A percentile compares a stretch with the other conserved stretches of the same genome.
Evolutionary conservation across 2,888 invertebrate genomes (phyloP).

Genomic region (Plebejus anna): DNA sequence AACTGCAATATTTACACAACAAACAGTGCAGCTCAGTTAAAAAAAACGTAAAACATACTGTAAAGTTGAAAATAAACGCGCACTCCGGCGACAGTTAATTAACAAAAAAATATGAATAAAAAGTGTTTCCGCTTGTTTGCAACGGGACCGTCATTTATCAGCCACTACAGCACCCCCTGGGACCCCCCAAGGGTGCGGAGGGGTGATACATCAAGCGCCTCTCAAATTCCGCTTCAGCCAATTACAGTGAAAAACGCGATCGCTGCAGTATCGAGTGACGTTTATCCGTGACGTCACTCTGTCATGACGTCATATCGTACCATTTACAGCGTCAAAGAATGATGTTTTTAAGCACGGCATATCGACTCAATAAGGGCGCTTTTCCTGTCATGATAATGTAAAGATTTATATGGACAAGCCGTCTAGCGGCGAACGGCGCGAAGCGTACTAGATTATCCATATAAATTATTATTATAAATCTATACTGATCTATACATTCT

Average conservation of each 20-base stretch:
- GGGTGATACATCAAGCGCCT: conserved; percentile 50
- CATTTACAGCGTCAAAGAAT: background rate
- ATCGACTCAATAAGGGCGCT: background rate
- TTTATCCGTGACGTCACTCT: conserved; percentile 6
- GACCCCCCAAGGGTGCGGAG: conserved; percentile 27
- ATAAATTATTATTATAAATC: too few species aligned
- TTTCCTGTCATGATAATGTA: too few species aligned
- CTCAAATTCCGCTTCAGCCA: conserved; percentile 62
- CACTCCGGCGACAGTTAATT: conserved; percentile 17
- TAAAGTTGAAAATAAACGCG: conserved; percentile 1
- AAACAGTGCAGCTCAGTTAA: background rate
- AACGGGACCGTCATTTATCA: conserved; percentile 43
- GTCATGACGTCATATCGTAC: background rate
- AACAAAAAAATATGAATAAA: conserved; percentile 27
- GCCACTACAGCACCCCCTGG: conserved; percentile 34
- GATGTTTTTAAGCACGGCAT: background rate
- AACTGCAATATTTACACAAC: background rate
- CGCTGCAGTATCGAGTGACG: conserved; percentile 42
- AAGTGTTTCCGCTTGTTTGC: conserved; percentile 31
- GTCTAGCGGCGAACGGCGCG: too few species aligned
- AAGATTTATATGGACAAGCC: too few species aligned
- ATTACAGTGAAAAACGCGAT: conserved; percentile 64
- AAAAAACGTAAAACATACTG: conserved; percentile 2
- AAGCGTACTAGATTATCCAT: too few species aligned
- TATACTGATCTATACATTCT: too few species aligned